These are phyloP conservation scores for Desoria tigrina DNA, from an alignment of 2,888 invertebrate species.

Conservation along the genomic window DNA sequence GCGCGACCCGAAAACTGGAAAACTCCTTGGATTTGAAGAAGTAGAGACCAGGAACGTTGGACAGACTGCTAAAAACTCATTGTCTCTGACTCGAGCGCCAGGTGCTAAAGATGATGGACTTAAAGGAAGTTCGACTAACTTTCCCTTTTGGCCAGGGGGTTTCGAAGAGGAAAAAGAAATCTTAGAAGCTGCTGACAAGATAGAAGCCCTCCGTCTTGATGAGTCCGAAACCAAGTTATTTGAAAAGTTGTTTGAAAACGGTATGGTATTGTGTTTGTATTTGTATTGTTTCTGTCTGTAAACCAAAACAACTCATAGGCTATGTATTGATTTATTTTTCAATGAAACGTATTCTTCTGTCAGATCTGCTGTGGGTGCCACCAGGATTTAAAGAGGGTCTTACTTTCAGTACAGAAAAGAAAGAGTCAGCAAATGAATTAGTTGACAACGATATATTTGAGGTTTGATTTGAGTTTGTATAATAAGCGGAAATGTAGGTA, in stretches of 20 bases:
- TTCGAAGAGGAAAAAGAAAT: constrained; percentile 61
- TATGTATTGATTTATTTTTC: no score
- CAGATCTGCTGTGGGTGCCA: constrained; percentile 65
- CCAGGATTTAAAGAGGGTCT: constrained; percentile 66
- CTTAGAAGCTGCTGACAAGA: constrained; percentile 15
- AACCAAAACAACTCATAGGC: no score
- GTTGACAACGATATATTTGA: neutral
- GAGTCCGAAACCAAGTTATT: constrained; percentile 40
- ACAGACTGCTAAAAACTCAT: constrained; percentile 70
- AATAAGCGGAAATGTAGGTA: no score
- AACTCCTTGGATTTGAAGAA: constrained; percentile 71
- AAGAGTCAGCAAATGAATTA: constrained; percentile 58
- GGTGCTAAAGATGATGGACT: constrained; percentile 70
- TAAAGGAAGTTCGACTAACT: constrained; percentile 75
- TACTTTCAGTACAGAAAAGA: constrained; percentile 52
- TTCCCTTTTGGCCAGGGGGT: constrained; percentile 86
- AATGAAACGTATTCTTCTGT: constrained; percentile 46
- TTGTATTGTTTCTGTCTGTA: no score
- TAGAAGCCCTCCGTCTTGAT: constrained; percentile 23
- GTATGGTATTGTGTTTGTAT: no score
- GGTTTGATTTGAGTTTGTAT: neutral
- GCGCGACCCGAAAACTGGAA: constrained; percentile 74
- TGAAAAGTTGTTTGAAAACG: constrained; percentile 55
- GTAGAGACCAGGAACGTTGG: constrained; percentile 64
- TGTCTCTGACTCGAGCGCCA: constrained; percentile 78